Base-by-base conservation (phyloP, 2,113 vertebrate species). In the Pitta sordida region DNA sequence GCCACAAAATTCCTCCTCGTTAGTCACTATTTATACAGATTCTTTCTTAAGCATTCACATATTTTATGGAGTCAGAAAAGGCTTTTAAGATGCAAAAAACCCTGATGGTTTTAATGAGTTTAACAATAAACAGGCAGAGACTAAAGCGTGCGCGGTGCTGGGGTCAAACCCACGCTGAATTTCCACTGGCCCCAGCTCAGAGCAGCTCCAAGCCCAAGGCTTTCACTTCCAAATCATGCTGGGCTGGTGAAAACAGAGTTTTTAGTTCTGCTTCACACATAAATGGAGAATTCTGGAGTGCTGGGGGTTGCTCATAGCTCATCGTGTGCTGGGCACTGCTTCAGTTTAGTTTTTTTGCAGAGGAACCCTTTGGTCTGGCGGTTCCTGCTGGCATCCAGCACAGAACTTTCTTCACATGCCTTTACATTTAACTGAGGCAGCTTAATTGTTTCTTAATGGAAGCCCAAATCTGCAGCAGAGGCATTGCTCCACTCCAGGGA, bases 101-200 rank as follows among this genome's bases (percentile, higher is more conserved):
- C 86, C 79, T 4, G 49, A 71, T 93, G 93, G 55, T 95, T 95
- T 91, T 83, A 85, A 94, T 93, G 94, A 94, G 64, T 78, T 78
- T 78, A 94, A 94, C 86, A 94, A 92, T 77, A 77, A 95, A 69
- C 83, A 92, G 91, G 93, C 93, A 86, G 80, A 67, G 39, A 74
- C 77, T 34, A 5, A 78, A 86, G 83, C 7, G 6, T 70, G 68
- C 59, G 2, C 4, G 46, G 88, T 55, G 63, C 76, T 65, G 4
- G 24, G 83, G 83, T 96, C 86, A 81, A 91, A 86, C 48, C 81
- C 52, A 10, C 84, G 6, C 81, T 7, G 10, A 91, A 78, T 95
- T 95, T 86, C 93, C 77, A 83, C 83, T 91, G 86, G 88, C 63
- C 76, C 84, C 86, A 27, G 92, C 88, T 62, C 75, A 71, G 70